Evolutionary conservation across 2,888 invertebrate species (phyloP).

Genomic region (Clitarchus hookeri): DNA sequence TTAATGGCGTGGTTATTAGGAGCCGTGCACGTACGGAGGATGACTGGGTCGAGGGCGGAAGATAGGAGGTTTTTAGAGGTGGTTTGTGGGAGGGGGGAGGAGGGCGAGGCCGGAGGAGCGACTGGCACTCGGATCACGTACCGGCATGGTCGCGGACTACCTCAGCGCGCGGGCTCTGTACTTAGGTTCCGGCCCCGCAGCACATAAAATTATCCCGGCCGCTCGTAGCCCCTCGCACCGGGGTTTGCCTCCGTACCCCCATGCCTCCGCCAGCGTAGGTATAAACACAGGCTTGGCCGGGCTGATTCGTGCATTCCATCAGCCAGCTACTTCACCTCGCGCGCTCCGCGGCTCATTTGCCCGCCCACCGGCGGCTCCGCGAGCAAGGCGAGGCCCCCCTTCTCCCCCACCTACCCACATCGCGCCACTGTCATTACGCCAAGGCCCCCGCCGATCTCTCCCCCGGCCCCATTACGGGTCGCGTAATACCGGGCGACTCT

Average conservation of each 20-base stretch:
- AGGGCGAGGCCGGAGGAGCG: background rate
- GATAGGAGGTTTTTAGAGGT: no score
- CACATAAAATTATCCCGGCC: background rate
- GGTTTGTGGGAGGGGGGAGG: background rate
- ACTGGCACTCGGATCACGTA: background rate
- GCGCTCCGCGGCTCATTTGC: background rate
- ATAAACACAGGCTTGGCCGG: conserved; percentile 11
- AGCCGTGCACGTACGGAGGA: no score
- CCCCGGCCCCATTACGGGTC: background rate
- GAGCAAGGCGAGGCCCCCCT: no score
- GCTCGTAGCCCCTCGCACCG: background rate
- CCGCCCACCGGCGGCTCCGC: background rate
- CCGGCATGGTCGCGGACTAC: background rate
- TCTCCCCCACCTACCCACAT: background rate
- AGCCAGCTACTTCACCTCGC: background rate
- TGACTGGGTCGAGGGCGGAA: no score
- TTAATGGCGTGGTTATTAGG: no score
- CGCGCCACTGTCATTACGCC: conserved; percentile 5
- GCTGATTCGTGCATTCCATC: conserved; percentile 4
- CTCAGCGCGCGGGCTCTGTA: background rate
- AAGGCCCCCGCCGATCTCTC: no score
- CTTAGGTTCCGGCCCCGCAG: conserved; percentile 1
- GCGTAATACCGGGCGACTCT: background rate
- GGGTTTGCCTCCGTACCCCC: background rate
- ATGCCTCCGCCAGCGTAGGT: background rate